phyloP scores from a whole-genome alignment of 2,797 vertebrate species.

The Pteronotus mesoamericanus region DNA sequence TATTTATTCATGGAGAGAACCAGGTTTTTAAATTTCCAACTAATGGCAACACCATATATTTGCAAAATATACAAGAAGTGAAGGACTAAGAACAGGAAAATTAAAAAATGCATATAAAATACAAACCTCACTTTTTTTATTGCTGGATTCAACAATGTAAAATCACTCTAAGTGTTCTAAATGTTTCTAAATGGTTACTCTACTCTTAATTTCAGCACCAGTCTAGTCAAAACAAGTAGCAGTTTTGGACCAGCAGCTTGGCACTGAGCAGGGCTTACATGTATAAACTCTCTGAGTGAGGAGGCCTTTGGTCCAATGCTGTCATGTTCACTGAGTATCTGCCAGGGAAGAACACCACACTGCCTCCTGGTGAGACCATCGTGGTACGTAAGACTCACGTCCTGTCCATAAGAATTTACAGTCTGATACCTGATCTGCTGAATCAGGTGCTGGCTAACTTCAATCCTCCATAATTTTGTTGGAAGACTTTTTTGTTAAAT shows the following conservation, averaged over 20 bases:
- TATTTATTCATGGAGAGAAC: background rate
- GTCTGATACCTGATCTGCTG: background rate
- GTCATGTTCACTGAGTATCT: accelerated
- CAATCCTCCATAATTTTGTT: background rate
- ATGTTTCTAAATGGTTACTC: background rate
- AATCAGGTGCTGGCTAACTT: background rate
- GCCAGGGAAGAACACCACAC: accelerated
- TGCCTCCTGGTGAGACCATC: accelerated
- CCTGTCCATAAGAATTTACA: accelerated
- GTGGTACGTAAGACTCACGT: accelerated
- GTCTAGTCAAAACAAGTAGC: accelerated
- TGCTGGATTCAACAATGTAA: background rate
- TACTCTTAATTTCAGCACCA: background rate
- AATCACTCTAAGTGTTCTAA: background rate
- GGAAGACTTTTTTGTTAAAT: background rate
- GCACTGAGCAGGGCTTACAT: accelerated
- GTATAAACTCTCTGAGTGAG: background rate
- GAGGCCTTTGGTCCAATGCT: accelerated
- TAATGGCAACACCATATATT: background rate
- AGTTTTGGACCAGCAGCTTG: accelerated
- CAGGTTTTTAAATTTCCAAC: background rate
- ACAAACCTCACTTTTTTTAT: background rate
- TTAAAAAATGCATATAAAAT: background rate
- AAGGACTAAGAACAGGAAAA: background rate
- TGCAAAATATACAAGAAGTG: background rate